These are phyloP conservation scores for Andrena haemorrhoa DNA, from an alignment of 2,888 invertebrate genomes.

Conservation along the genomic window DNA sequence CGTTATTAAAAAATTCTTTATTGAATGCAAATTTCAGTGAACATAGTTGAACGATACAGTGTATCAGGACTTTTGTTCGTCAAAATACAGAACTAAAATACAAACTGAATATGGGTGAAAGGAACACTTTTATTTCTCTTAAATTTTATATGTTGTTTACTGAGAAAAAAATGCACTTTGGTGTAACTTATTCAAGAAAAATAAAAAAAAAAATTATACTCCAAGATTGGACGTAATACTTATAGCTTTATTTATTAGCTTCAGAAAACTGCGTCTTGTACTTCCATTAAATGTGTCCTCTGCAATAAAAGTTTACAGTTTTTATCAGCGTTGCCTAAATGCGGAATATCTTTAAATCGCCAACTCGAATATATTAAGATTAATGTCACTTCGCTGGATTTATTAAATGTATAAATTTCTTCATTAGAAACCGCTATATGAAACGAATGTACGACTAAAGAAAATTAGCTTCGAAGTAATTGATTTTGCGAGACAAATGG, in stretches of 20 bases:
- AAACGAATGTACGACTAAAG: neutral
- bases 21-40: constrained; percentile 21
- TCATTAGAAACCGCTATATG: too few relatives aligned
- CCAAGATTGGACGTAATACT: constrained; percentile 14
- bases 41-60: constrained; percentile 16
- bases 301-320: constrained; percentile 25
- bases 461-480: neutral
- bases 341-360: too few relatives aligned
- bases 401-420: neutral
- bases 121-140: constrained; percentile 4
- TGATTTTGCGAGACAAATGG: neutral
- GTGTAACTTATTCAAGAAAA: constrained; percentile 14
- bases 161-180: constrained; percentile 18
- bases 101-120: constrained; percentile 10
- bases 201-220: constrained; percentile 8
- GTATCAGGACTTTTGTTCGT: constrained; percentile 7
- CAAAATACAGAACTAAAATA: constrained; percentile 32
- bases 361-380: too few relatives aligned
- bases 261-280: constrained; percentile 13
- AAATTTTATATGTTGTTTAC: constrained; percentile 14
- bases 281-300: constrained; percentile 28
- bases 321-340: too few relatives aligned
- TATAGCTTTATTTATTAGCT: constrained; percentile 22
- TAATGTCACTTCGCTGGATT: too few relatives aligned
- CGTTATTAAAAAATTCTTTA: constrained; percentile 18